phyloP scores from a whole-genome alignment of 2,797 vertebrate species.

The Phataginus tetradactyla region DNA sequence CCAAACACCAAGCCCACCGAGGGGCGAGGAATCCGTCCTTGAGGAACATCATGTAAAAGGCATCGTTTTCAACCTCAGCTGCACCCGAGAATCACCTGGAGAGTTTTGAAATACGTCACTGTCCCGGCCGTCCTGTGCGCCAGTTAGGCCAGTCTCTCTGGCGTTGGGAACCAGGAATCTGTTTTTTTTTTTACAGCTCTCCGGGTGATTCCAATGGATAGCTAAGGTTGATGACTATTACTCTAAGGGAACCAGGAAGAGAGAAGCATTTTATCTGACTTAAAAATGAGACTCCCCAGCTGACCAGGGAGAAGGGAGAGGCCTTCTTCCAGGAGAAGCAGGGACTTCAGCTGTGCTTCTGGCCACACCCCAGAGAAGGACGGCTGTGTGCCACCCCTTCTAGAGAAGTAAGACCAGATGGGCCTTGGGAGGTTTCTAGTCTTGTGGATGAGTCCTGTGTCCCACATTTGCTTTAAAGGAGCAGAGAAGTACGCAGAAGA shows the following conservation, averaged over 20 bases:
- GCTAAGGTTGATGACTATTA: background rate
- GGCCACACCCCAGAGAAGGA: background rate
- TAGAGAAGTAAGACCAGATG: background rate
- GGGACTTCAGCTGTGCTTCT: background rate
- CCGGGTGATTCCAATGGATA: background rate
- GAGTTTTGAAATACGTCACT: background rate
- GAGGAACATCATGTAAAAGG: background rate
- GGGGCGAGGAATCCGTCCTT: background rate
- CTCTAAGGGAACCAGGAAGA: background rate
- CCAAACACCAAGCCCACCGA: background rate
- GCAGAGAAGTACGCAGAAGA: background rate
- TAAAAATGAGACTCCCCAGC: background rate
- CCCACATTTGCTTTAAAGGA: background rate
- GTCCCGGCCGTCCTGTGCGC: background rate
- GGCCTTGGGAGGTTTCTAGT: background rate
- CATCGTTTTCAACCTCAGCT: background rate
- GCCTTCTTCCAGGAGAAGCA: background rate
- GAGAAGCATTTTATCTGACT: constrained; percentile 3
- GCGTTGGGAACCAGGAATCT: background rate
- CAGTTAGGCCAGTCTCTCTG: background rate
- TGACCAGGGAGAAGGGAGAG: background rate
- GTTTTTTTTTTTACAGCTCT: background rate
- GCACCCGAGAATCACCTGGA: background rate
- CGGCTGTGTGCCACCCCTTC: background rate
- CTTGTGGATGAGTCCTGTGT: background rate